Base-by-base conservation (phyloP, 2,888 invertebrate genomes). In the Mystacides longicornis region DNA sequence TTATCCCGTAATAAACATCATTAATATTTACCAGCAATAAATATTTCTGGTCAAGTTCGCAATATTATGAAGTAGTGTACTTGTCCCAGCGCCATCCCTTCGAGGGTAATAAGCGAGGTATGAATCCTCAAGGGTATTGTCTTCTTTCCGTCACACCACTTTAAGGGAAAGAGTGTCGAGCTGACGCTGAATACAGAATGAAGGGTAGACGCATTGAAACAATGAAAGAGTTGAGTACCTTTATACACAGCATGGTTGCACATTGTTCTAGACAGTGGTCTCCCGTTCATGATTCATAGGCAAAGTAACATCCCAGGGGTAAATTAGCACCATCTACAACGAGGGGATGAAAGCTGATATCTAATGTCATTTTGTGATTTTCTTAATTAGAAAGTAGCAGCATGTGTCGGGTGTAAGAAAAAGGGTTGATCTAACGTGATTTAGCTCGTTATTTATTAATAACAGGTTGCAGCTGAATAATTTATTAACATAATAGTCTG, bases 321-420 rank as follows among this genome's bases (percentile, higher is more conserved):
- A 45, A 20, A 45, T 45, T 45, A 21, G 19, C n/a, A n/a, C n/a
- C n/a, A n/a, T n/a, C n/a, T n/a, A n/a, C n/a, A n/a, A n/a, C n/a
- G n/a, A n/a, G n/a, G n/a, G n/a, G n/a, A n/a, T n/a, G n/a, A n/a
- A n/a, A n/a, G n/a, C n/a, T n/a, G n/a, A n/a, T 7, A 5, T 18
- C 3, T 45, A 45, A 45, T 45, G 45, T 45, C 20, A 45, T 45
- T 45, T 45, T 45, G 19, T 11, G 45, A 45, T 45, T 45, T 20
- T 5, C 45, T 45, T 45, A 19, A 45, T 45, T 45, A 19, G 16
- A 20, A 45, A 19, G 21, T 45, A 16, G 14, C 14, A 37, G 16
- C 16, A 37, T 37, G 3, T 7, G n/a, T n/a, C n/a, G n/a, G n/a
- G n/a, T n/a, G 16, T 37, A 37, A 37, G 14, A 14, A n/a, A 37